Evolutionary conservation across 2,113 vertebrate species (phyloP), one percentile per base, ranked within the genome.

Genomic region (Carlito syrichta): DNA sequence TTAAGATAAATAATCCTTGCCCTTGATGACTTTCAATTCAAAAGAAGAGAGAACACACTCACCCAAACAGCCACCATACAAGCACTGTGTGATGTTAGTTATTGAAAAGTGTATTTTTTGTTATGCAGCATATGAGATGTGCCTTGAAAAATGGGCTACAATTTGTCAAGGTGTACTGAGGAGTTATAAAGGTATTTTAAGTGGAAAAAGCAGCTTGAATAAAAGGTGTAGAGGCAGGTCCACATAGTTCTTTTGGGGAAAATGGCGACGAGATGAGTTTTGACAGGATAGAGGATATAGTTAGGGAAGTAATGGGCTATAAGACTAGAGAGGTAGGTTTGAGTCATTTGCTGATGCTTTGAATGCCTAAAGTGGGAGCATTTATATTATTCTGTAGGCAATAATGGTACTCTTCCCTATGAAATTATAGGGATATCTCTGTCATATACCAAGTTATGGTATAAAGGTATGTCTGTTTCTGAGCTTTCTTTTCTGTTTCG

Each of bases 101-200:
- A 77, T 23, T 90, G 91, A 84, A 73, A 95, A 85, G 23, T 63
- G 58, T 69, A 86, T 45, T 78, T 62, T 74, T 95, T 86, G 30
- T 77, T 86, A 71, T 45, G 50, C 68, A 56, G 13, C 7, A 56
- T 79, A 91, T 73, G 22, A 91, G n/a, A 66, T 52, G 40, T 86
- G 10, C 23, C 23, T 74, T 87, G 30, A 76, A 52, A 87, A 86
- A 89, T 2, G 76, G 60, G 40, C 48, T 95, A 1, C 73, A 48
- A 82, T 94, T 94, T 97, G 22, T 38, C n/a, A 19, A 52, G 11
- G 5, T 13, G 19, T 27, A 68, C 20, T 54, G 27, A 38, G 30
- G 27, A 74, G 56, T 58, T 16, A 79, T 35, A 45, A 63, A 52
- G n/a, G 12, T 13, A 52, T 58, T 92, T 30, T 45, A 84, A 85